A percentile compares a stretch with the other conserved stretches of the same genome.
phyloP scores from a whole-genome alignment of 1,140 invertebrate genomes.

The Heliconius eleuchia region DNA sequence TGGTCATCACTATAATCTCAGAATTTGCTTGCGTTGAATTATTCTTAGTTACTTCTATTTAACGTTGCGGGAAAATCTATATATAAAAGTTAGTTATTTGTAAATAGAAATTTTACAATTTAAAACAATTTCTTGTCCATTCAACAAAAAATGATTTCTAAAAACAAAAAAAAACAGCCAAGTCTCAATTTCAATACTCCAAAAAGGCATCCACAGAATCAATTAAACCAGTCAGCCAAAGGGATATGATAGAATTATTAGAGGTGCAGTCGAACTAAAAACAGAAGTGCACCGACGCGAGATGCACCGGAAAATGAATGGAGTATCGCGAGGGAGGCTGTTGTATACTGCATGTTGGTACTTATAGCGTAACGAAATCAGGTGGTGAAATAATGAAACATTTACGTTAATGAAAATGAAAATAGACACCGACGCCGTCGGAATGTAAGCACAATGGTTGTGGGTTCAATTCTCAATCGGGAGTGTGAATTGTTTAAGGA shows the following conservation, averaged over 20 bases:
- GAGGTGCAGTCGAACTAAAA: constrained; percentile 24
- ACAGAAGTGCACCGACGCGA: constrained; percentile 14
- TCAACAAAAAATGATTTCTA: not conserved
- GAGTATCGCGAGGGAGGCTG: constrained; percentile 8
- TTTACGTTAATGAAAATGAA: not conserved
- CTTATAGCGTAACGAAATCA: not conserved
- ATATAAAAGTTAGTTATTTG: too few species aligned
- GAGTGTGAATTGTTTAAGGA: too few species aligned
- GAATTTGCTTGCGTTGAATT: too few species aligned
- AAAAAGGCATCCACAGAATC: constrained; percentile 10
- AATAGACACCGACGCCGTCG: not conserved
- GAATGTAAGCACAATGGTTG: not conserved
- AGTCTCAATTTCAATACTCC: not conserved
- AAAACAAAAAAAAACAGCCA: not conserved
- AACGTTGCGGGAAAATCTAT: too few species aligned
- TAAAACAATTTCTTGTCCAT: not conserved
- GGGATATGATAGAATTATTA: constrained; percentile 30
- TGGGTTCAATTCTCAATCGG: not conserved
- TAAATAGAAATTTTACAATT: too few species aligned
- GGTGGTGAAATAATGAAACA: not conserved
- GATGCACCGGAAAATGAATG: constrained; percentile 15
- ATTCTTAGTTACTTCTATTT: too few species aligned
- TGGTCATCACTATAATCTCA: too few species aligned
- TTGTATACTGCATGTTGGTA: not conserved
- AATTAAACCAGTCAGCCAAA: constrained; percentile 24